phyloP scores from a whole-genome alignment of 2,797 vertebrate genomes.

The Cynopterus sphinx region DNA sequence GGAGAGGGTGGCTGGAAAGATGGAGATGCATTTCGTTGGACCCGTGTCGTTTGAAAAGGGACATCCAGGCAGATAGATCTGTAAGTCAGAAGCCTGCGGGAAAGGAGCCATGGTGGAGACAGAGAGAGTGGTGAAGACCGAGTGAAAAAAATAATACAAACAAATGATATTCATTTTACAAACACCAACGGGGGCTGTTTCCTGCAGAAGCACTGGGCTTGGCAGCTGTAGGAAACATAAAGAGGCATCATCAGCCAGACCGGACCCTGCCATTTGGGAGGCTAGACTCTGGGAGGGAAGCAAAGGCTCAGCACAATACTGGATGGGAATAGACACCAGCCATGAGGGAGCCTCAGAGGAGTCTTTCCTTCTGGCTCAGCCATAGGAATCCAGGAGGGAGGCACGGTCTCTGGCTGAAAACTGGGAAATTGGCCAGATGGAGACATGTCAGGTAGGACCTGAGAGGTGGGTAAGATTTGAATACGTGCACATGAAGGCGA shows the following conservation, averaged over 20 bases:
- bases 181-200: neutral
- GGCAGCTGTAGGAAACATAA: neutral
- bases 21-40: fast-evolving
- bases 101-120: neutral
- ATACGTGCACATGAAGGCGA: neutral
- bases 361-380: neutral
- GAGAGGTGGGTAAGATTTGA: neutral
- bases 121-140: neutral
- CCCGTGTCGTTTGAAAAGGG: neutral
- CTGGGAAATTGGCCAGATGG: neutral
- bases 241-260: conserved; percentile 14
- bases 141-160: neutral
- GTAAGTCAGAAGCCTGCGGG: neutral
- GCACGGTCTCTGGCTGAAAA: neutral
- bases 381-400: neutral
- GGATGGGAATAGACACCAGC: neutral
- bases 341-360: neutral
- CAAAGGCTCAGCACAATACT: neutral
- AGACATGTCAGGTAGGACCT: neutral
- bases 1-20: neutral
- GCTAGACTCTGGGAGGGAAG: neutral
- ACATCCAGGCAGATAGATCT: neutral
- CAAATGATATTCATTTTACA: neutral
- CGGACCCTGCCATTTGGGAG: neutral
- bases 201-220: neutral